Percentiles rank a stretch among this genome's conserved stretches.
Conservation (phyloP, 1,140 invertebrate species). For the Centruroides vittatus region DNA sequence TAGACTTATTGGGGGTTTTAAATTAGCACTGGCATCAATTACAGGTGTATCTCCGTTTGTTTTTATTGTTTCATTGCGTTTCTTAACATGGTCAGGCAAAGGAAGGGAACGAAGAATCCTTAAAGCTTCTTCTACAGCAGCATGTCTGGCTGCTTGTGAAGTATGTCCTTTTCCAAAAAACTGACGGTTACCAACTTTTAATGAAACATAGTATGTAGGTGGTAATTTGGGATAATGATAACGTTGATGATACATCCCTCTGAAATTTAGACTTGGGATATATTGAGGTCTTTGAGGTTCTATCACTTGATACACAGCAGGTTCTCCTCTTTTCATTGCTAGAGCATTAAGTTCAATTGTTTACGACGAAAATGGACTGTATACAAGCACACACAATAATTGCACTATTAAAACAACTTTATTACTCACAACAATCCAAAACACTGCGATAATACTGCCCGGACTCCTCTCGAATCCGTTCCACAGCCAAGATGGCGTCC, state of each 20-base stretch:
- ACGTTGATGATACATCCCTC: slow-evolving; percentile 36
- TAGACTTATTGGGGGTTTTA: slow-evolving; percentile 90
- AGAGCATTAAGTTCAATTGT: slow-evolving; percentile 83
- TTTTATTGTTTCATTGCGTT: slow-evolving; percentile 9
- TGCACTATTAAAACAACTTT: too few relatives aligned
- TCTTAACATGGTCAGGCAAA: slow-evolving; percentile 21
- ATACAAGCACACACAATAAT: too few relatives aligned
- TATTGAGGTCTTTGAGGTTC: slow-evolving; percentile 32
- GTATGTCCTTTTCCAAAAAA: slow-evolving; percentile 75
- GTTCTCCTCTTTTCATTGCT: slow-evolving; percentile 82
- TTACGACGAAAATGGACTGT: too few relatives aligned
- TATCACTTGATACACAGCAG: slow-evolving; percentile 61
- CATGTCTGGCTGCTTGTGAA: slow-evolving; percentile 75
- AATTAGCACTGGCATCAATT: slow-evolving; percentile 16
- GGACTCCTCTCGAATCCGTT: too few relatives aligned
- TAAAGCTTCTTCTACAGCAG: slow-evolving; percentile 69
- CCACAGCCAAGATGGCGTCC: too few relatives aligned
- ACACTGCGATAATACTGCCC: too few relatives aligned
- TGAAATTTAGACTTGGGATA: slow-evolving; percentile 30
- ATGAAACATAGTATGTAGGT: slow-evolving; percentile 35
- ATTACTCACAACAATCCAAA: too few relatives aligned
- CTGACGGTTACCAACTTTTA: slow-evolving; percentile 64
- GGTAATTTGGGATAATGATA: slow-evolving; percentile 31
- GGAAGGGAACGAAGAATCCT: slow-evolving; percentile 43
- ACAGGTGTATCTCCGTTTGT: slow-evolving; percentile 21